A percentile compares a stretch with the other conserved stretches of the same genome.
phyloP scores from a whole-genome alignment of 2,888 invertebrate genomes.

The Galerucella nymphaeae region DNA sequence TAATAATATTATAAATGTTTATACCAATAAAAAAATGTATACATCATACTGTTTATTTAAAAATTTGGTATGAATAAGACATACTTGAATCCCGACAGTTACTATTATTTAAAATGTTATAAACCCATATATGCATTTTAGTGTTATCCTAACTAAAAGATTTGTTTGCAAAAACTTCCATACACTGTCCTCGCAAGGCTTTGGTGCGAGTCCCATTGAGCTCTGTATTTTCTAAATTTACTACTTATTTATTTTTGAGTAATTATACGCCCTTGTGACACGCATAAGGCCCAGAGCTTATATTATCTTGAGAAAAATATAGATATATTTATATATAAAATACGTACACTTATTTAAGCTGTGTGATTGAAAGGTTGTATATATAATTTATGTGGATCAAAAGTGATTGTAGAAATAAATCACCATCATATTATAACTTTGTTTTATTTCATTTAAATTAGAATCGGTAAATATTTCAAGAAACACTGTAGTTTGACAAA shows the following conservation, averaged over 20 bases:
- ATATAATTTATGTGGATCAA: slow-evolving; percentile 66
- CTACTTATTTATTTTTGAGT: slow-evolving; percentile 53
- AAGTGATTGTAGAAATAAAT: slow-evolving; percentile 65
- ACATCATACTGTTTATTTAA: no score
- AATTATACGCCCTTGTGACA: slow-evolving; percentile 57
- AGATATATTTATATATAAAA: slow-evolving; percentile 61
- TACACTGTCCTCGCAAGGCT: slow-evolving; percentile 55
- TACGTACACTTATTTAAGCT: slow-evolving; percentile 64
- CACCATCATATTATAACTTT: slow-evolving; percentile 58
- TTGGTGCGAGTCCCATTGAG: slow-evolving; percentile 54
- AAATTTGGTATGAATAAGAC: no score
- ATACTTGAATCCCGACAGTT: no score
- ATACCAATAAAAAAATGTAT: no score
- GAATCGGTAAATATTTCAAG: no score
- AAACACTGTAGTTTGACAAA: no score
- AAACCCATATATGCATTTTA: neutral
- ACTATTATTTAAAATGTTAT: neutral
- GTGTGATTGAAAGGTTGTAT: slow-evolving; percentile 65
- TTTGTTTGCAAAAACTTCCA: slow-evolving; percentile 52
- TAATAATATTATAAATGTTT: no score
- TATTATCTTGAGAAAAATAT: slow-evolving; percentile 55
- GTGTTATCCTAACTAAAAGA: slow-evolving; percentile 21
- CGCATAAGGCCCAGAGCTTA: slow-evolving; percentile 61
- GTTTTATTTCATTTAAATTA: slow-evolving; percentile 28
- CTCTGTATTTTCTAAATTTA: slow-evolving; percentile 46